Conservation (phyloP, 2,888 invertebrate genomes). For the Frankliniella fusca region DNA sequence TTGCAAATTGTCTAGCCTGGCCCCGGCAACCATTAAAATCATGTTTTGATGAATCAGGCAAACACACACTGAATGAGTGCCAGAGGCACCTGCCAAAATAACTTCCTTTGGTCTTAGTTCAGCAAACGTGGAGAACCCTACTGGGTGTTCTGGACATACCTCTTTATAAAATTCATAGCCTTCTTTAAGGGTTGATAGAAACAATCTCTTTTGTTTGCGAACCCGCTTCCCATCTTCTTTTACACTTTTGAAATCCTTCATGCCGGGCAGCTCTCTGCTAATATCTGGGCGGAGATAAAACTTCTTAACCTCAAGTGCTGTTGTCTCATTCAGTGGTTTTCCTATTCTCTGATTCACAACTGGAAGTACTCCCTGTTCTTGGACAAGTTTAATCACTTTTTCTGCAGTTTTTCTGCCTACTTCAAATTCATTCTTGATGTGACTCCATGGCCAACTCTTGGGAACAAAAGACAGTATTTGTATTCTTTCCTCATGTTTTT, state of each 20-base stretch:
- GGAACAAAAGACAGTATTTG: not conserved
- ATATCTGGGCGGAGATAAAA: slow-evolving; percentile 35
- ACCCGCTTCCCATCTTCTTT: slow-evolving; percentile 31
- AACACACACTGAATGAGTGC: slow-evolving; percentile 30
- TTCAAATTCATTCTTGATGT: slow-evolving; percentile 29
- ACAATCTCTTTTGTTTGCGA: slow-evolving; percentile 29
- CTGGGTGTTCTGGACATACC: not conserved
- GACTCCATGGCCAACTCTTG: slow-evolving; percentile 32
- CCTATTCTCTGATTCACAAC: slow-evolving; percentile 33
- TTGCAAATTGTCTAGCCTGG: slow-evolving; percentile 10
- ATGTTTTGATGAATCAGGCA: slow-evolving; percentile 30
- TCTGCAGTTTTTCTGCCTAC: slow-evolving; percentile 32
- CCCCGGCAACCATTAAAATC: slow-evolving; percentile 29
- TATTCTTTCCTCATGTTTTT: not conserved
- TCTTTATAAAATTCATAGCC: slow-evolving; percentile 2
- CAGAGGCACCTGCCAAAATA: slow-evolving; percentile 30
- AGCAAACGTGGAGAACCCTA: slow-evolving; percentile 31
- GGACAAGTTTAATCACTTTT: slow-evolving; percentile 32
- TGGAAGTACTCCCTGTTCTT: slow-evolving; percentile 31
- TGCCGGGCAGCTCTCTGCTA: slow-evolving; percentile 34
- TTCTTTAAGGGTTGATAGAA: slow-evolving; percentile 29
- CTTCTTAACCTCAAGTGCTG: slow-evolving; percentile 25
- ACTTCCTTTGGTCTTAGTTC: slow-evolving; percentile 31
- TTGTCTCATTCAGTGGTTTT: slow-evolving; percentile 27
- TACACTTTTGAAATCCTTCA: slow-evolving; percentile 35